These are phyloP conservation scores for Caenorhabditis sp. DNA, from an alignment of 2,888 invertebrate species.

Conservation along the genomic window DNA sequence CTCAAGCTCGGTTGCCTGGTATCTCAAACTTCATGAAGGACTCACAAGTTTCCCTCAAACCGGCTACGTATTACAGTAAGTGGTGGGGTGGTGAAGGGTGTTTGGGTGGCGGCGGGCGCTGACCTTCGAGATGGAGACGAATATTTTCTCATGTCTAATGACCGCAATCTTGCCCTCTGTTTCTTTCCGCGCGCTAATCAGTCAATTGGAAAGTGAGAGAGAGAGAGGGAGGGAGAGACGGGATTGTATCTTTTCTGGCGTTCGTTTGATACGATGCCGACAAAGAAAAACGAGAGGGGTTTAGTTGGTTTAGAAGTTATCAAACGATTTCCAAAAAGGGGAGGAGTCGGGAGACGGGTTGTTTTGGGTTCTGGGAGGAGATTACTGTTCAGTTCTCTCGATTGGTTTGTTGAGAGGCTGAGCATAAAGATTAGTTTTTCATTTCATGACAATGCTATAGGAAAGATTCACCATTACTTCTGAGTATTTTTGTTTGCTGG, in stretches of 20 bases:
- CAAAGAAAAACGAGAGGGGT: constrained; percentile 4
- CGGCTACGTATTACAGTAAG: constrained; percentile 62
- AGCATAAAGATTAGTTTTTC: too few species aligned
- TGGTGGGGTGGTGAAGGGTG: background rate
- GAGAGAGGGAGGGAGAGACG: background rate
- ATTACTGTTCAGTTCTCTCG: too few species aligned
- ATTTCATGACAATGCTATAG: too few species aligned
- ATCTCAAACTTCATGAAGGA: constrained; percentile 67
- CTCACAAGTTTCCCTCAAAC: constrained; percentile 57
- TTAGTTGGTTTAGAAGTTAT: constrained; percentile 18
- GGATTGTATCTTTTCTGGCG: constrained; percentile 38
- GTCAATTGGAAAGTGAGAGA: background rate
- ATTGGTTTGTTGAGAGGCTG: too few species aligned
- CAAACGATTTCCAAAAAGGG: constrained; percentile 16
- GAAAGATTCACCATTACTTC: too few species aligned
- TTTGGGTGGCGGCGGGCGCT: background rate
- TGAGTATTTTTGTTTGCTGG: too few species aligned
- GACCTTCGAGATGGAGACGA: constrained; percentile 29
- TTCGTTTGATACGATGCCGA: constrained; percentile 29
- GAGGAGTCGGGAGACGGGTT: background rate
- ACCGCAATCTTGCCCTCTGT: constrained; percentile 20
- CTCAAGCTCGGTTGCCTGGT: constrained; percentile 46
- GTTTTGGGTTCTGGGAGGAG: background rate
- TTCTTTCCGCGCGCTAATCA: constrained; percentile 36
- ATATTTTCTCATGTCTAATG: constrained; percentile 2